These are phyloP conservation scores for Gephyroberyx darwinii DNA, from an alignment of 2,797 vertebrate genomes.

Conservation along the genomic window DNA sequence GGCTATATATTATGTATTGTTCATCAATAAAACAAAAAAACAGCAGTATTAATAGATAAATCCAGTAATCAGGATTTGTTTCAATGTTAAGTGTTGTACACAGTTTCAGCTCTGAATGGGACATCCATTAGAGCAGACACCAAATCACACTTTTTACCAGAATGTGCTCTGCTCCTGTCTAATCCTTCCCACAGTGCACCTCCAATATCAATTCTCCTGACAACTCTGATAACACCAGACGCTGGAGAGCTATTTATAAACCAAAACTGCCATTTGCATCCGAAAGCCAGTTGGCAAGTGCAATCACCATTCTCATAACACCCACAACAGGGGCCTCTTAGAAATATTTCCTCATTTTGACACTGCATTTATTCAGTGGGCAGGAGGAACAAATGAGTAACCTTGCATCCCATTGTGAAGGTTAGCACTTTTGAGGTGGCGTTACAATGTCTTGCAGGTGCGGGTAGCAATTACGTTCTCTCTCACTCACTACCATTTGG, in stretches of 20 bases:
- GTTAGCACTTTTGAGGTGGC: constrained; percentile 54
- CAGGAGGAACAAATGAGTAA: constrained; percentile 43
- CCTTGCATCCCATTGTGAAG: constrained; percentile 57
- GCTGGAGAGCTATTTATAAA: constrained; percentile 58
- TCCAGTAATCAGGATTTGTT: not conserved
- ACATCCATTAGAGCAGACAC: constrained; percentile 46
- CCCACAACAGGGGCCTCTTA: constrained; percentile 41
- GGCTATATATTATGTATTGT: not conserved
- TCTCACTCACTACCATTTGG: constrained; percentile 46
- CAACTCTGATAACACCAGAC: constrained; percentile 53
- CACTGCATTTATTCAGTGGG: constrained; percentile 43
- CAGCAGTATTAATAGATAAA: constrained; percentile 1
- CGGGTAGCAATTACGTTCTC: constrained; percentile 44
- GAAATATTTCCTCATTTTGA: constrained; percentile 60
- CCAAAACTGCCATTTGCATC: constrained; percentile 62
- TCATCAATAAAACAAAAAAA: not conserved
- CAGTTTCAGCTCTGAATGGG: constrained; percentile 30
- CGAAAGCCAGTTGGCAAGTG: constrained; percentile 49
- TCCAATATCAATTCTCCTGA: constrained; percentile 61
- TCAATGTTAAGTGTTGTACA: constrained; percentile 8
- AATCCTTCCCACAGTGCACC: constrained; percentile 35
- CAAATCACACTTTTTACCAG: constrained; percentile 52
- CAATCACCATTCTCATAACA: constrained; percentile 48
- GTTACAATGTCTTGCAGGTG: constrained; percentile 55
- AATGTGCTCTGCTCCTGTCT: constrained; percentile 46